Conservation (phyloP, 2,797 vertebrate genomes). For the Anguilla anguilla region DNA sequence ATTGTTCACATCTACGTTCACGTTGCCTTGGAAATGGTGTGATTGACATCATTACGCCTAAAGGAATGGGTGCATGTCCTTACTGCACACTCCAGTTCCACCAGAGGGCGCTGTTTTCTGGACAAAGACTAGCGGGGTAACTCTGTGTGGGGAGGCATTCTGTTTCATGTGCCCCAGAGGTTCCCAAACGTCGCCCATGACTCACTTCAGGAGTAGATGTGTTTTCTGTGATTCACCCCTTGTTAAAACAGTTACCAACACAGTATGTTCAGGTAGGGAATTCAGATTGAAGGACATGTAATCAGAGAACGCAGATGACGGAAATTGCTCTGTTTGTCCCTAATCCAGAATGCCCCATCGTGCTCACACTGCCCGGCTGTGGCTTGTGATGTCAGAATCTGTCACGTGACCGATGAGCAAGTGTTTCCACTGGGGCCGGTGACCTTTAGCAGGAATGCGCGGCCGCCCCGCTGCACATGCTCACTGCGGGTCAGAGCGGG, state of each 20-base stretch:
- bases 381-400: neutral
- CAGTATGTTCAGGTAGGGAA: neutral
- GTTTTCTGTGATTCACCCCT: neutral
- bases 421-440: neutral
- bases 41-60: neutral
- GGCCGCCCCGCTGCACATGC: neutral
- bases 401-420: neutral
- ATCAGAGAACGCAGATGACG: neutral
- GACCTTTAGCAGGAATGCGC: conserved; percentile 4
- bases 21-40: too few relatives aligned
- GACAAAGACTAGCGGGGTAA: too few relatives aligned
- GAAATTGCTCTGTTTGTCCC: neutral
- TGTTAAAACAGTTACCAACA: neutral
- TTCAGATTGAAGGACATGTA: neutral
- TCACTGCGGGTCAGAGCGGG: neutral
- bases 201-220: neutral
- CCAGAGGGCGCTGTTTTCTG: neutral
- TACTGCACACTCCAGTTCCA: neutral
- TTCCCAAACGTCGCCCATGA: neutral
- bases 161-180: neutral
- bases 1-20: neutral
- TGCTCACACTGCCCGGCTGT: neutral
- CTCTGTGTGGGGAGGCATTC: neutral
- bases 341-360: neutral
- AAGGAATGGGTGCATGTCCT: neutral